Conservation (phyloP, 2,113 vertebrate species). For the Marcusenius ussheri region DNA sequence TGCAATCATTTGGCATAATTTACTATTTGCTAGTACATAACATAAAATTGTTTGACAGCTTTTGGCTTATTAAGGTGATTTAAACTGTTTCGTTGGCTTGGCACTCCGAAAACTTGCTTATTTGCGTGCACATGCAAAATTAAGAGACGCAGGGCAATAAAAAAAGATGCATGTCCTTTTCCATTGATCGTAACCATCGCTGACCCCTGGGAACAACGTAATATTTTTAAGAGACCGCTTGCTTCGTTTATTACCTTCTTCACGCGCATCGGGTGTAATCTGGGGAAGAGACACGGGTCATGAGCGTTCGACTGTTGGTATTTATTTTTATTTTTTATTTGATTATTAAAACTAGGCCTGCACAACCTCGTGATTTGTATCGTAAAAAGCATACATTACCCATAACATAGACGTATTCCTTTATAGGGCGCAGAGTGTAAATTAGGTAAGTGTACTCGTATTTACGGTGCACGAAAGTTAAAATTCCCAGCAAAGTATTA, state of each 20-base stretch:
- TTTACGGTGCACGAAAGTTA: neutral
- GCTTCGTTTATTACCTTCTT: neutral
- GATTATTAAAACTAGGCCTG: neutral
- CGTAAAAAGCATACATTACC: neutral
- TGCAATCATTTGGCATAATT: neutral
- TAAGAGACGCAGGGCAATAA: neutral
- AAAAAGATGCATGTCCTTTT: neutral
- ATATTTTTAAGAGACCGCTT: neutral
- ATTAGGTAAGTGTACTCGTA: neutral
- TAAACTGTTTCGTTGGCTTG: neutral
- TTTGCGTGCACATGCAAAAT: neutral
- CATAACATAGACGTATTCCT: neutral
- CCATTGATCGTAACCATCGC: neutral
- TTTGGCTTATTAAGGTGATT: neutral
- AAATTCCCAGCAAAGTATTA: neutral
- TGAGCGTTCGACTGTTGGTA: neutral
- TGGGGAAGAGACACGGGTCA: neutral
- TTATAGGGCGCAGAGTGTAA: neutral
- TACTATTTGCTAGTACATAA: neutral
- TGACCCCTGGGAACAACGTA: neutral
- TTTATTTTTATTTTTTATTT: neutral
- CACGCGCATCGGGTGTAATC: neutral
- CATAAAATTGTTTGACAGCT: neutral
- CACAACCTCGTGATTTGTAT: neutral
- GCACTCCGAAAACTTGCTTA: neutral